Evolutionary conservation across 1,140 invertebrate species (phyloP).

Genomic region (Pectinophora gossypiella): DNA sequence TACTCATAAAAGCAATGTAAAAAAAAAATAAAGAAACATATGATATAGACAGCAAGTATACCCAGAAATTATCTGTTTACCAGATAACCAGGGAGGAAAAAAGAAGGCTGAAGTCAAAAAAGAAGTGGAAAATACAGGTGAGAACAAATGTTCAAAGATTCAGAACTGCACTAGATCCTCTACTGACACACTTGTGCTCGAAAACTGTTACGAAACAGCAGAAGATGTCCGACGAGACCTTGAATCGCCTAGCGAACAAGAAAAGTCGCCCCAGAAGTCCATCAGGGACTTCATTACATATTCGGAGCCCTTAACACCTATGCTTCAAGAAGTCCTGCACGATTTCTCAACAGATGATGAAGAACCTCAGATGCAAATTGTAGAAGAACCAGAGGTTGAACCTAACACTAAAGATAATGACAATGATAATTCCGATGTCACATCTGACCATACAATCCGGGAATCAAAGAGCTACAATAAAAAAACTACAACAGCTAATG

Average conservation of each 20-base stretch:
- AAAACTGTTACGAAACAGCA: constrained; percentile 44
- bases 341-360: constrained; percentile 52
- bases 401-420: background rate
- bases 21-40: background rate
- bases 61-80: background rate
- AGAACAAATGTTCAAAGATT: constrained; percentile 40
- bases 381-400: background rate
- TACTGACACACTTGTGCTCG: constrained; percentile 51
- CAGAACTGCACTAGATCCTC: constrained; percentile 41
- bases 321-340: constrained; percentile 47
- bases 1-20: no score
- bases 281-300: constrained; percentile 47
- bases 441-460: background rate
- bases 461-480: background rate
- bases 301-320: constrained; percentile 47
- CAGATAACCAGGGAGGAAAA: background rate
- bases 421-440: background rate
- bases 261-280: constrained; percentile 25
- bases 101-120: constrained; percentile 14
- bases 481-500: background rate
- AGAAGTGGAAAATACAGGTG: constrained; percentile 42
- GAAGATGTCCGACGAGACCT: constrained; percentile 46
- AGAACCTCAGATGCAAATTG: constrained; percentile 43
- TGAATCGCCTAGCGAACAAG: constrained; percentile 21
- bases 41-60: no score